Evolutionary conservation across 2,113 vertebrate species (phyloP).

Genomic region (Recurvirostra avosetta): DNA sequence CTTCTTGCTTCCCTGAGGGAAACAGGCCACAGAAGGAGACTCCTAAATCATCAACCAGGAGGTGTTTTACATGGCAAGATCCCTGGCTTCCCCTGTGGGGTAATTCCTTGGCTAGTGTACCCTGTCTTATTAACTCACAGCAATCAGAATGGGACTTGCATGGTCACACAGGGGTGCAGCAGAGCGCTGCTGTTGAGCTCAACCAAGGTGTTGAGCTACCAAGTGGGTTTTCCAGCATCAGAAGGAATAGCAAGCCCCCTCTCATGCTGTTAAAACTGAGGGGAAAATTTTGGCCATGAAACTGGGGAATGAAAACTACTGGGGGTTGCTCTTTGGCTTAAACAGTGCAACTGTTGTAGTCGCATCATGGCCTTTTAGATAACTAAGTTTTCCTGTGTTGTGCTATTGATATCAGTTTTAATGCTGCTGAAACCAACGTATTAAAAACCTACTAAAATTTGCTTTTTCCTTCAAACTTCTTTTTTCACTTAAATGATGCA

Average conservation of each 20-base stretch:
- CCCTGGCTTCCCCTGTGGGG: neutral
- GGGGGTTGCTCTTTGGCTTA: neutral
- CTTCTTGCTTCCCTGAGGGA: neutral
- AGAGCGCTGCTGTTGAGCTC: neutral
- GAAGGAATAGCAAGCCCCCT: neutral
- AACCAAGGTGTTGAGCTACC: neutral
- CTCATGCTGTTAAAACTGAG: neutral
- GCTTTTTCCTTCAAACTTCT: neutral
- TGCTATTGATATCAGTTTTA: neutral
- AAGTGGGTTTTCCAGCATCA: neutral
- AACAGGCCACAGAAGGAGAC: neutral
- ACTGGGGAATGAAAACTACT: neutral
- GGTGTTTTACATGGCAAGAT: neutral
- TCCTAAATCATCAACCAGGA: neutral
- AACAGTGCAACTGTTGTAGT: neutral
- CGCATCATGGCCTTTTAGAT: neutral
- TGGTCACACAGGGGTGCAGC: neutral
- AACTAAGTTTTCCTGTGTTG: neutral
- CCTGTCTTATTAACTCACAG: neutral
- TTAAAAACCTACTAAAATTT: neutral
- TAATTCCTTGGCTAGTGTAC: neutral
- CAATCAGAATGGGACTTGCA: neutral
- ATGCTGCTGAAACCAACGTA: neutral
- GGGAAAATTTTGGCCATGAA: neutral
- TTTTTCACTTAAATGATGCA: neutral